phyloP scores from a whole-genome alignment of 2,797 vertebrate species.

The Babyrousa celebensis region DNA sequence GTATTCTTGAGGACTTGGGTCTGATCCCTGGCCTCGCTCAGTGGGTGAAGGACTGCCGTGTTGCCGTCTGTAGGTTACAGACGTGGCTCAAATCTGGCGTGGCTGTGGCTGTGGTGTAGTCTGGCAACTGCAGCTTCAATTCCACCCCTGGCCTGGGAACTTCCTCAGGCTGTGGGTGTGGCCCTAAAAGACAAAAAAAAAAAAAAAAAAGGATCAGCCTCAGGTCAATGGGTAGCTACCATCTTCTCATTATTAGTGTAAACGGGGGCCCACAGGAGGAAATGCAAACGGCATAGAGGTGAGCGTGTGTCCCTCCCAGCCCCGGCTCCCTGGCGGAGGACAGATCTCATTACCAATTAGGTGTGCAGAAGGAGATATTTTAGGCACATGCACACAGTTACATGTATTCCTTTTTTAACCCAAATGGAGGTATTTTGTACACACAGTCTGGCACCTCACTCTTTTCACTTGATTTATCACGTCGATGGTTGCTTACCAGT shows the following conservation, averaged over 20 bases:
- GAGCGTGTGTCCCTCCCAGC: not conserved
- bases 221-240: no score
- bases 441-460: slow-evolving; percentile 48
- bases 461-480: not conserved
- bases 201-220: not conserved
- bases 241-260: not conserved
- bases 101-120: no score
- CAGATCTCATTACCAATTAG: slow-evolving; percentile 15
- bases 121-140: no score
- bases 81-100: no score
- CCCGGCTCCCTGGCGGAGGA: not conserved
- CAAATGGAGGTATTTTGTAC: not conserved
- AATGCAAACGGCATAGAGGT: not conserved
- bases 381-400: not conserved
- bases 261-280: not conserved
- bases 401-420: slow-evolving; percentile 62
- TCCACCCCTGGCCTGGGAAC: no score
- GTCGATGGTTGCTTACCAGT: not conserved
- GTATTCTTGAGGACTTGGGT: no score
- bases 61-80: no score
- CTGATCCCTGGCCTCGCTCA: no score
- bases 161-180: no score
- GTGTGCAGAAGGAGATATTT: slow-evolving; percentile 22
- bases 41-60: no score
- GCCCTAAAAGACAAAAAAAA: not conserved